Percentiles rank a stretch among this genome's conserved stretches.
Conservation (phyloP, 2,888 invertebrate genomes). For the Agrotis puta region DNA sequence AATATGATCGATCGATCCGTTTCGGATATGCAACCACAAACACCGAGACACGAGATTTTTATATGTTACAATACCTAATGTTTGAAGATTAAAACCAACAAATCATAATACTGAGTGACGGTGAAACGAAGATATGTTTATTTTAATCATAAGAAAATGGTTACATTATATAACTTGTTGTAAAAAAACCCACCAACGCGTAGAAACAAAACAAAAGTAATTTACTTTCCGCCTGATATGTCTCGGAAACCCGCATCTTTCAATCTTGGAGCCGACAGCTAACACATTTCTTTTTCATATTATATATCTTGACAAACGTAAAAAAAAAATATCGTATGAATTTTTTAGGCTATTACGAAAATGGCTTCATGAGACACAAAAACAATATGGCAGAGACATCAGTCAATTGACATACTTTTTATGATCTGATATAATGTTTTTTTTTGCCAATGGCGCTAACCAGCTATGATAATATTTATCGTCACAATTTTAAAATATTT, state of each 20-base stretch:
- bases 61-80: too few species aligned
- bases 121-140: neutral
- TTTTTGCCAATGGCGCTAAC: too few species aligned
- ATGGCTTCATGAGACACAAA: neutral
- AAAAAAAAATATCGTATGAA: slow-evolving; percentile 29
- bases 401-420: too few species aligned
- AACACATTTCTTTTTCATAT: slow-evolving; percentile 54
- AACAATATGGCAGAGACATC: neutral
- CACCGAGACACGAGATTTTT: too few species aligned
- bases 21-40: too few species aligned
- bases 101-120: too few species aligned
- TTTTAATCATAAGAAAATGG: neutral
- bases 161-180: neutral
- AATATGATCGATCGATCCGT: too few species aligned
- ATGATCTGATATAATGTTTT: too few species aligned
- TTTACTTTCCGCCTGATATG: slow-evolving; percentile 42
- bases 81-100: too few species aligned
- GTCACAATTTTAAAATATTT: too few species aligned
- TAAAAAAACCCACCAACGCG: neutral
- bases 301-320: slow-evolving; percentile 41
- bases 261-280: slow-evolving; percentile 46
- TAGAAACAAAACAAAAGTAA: slow-evolving; percentile 51
- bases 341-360: slow-evolving; percentile 27
- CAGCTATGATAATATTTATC: too few species aligned
- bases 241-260: slow-evolving; percentile 39